Evolutionary conservation across 2,113 vertebrate species (phyloP).

Genomic region (Callopanchax toddi): DNA sequence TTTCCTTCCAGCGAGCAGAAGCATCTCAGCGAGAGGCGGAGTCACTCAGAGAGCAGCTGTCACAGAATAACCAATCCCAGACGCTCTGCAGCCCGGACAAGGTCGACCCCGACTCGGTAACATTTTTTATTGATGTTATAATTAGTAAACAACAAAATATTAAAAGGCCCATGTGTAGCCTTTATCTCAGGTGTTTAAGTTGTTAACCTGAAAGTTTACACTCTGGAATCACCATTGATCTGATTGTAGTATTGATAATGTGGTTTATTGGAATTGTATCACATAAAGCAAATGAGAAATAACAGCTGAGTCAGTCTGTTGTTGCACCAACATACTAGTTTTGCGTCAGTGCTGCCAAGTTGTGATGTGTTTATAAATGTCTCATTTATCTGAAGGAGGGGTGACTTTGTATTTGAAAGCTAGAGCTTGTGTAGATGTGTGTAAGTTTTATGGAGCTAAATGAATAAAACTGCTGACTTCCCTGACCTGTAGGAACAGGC

Average conservation of each 20-base stretch:
- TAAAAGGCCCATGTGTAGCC: too few relatives aligned
- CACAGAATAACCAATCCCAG: constrained; percentile 90
- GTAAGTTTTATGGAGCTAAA: neutral
- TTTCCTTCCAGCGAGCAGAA: constrained; percentile 89
- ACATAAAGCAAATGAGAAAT: neutral
- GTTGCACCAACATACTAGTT: neutral
- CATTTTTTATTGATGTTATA: neutral
- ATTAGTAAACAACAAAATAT: too few relatives aligned
- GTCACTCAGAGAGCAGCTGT: constrained; percentile 91
- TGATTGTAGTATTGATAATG: constrained; percentile 25
- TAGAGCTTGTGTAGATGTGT: too few relatives aligned
- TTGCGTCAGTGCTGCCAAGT: neutral
- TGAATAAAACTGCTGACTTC: neutral
- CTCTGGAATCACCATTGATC: constrained; percentile 3
- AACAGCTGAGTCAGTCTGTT: too few relatives aligned
- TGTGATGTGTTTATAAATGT: constrained; percentile 18
- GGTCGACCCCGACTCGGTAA: constrained; percentile 91
- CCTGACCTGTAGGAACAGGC: constrained; percentile 83
- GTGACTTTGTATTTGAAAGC: neutral
- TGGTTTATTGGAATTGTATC: constrained; percentile 22
- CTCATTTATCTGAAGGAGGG: constrained; percentile 12
- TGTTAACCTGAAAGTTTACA: neutral
- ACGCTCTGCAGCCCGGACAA: constrained; percentile 88
- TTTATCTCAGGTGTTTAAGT: too few relatives aligned
- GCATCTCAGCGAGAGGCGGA: constrained; percentile 92